A percentile compares a stretch with the other conserved stretches of the same genome.
These are phyloP conservation scores for Tetraneura akinire DNA, from an alignment of 1,140 invertebrate genomes.

Conservation along the genomic window DNA sequence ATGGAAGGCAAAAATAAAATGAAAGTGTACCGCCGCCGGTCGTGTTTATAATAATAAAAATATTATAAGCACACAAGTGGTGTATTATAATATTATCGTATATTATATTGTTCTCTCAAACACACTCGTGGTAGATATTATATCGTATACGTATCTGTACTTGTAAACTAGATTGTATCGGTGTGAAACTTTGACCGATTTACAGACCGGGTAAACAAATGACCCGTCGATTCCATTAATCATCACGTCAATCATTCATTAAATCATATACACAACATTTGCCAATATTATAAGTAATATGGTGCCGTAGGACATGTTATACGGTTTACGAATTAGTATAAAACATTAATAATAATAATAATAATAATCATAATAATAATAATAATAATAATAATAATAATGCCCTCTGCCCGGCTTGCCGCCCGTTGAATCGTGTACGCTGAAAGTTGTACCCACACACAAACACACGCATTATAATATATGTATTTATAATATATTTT, in stretches of 20 bases:
- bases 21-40: constrained; percentile 1
- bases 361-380: too few relatives aligned
- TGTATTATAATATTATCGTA: too few relatives aligned
- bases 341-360: constrained; percentile 24
- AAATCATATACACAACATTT: not conserved
- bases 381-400: too few relatives aligned
- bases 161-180: constrained; percentile 30
- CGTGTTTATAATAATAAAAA: not conserved
- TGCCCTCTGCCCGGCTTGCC: too few relatives aligned
- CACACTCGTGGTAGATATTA: too few relatives aligned
- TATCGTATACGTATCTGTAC: too few relatives aligned
- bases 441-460: not conserved
- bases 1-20: not conserved
- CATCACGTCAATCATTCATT: constrained; percentile 24
- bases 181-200: constrained; percentile 40
- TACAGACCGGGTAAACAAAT: constrained; percentile 35
- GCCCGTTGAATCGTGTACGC: not conserved
- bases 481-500: too few relatives aligned
- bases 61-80: too few relatives aligned
- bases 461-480: too few relatives aligned
- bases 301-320: not conserved
- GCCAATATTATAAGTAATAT: not conserved
- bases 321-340: constrained; percentile 1
- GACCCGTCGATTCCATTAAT: constrained; percentile 23
- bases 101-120: constrained; percentile 21